Conservation (phyloP, 2,888 invertebrate genomes). For the Caenorhabditis becei region DNA sequence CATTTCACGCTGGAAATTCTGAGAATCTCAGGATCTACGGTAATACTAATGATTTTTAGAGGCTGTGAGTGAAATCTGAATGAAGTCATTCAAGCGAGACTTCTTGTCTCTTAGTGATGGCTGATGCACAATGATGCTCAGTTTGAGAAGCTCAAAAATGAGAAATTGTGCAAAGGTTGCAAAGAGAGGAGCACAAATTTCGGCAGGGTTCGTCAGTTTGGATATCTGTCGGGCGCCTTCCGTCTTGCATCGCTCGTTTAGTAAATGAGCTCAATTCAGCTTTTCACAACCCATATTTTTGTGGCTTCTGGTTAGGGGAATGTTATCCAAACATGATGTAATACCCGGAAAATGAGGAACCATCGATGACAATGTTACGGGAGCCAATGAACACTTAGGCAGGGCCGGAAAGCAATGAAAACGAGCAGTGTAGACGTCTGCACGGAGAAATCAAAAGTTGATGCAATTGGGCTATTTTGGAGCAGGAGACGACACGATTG, state of each 20-base stretch:
- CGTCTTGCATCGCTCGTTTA: conserved; percentile 42
- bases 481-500: not conserved
- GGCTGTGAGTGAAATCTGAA: conserved; percentile 4
- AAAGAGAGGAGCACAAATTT: conserved; percentile 1
- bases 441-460: conserved; percentile 32
- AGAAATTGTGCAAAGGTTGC: conserved; percentile 43
- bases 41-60: no score
- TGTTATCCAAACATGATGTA: conserved; percentile 12
- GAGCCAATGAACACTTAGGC: not conserved
- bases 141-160: not conserved
- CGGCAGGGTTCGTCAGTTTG: conserved; percentile 24
- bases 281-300: conserved; percentile 14
- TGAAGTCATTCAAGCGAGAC: no score
- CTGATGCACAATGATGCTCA: no score
- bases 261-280: conserved; percentile 57
- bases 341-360: not conserved
- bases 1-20: not conserved
- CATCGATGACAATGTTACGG: not conserved
- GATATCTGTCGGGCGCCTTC: conserved; percentile 14
- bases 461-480: conserved; percentile 1
- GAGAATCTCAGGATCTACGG: not conserved
- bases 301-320: conserved; percentile 2
- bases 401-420: conserved; percentile 2
- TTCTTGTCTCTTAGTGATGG: no score
- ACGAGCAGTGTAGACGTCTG: no score